Evolutionary conservation across 2,113 vertebrate genomes (phyloP).

Genomic region (Puffinus mauretanicus): DNA sequence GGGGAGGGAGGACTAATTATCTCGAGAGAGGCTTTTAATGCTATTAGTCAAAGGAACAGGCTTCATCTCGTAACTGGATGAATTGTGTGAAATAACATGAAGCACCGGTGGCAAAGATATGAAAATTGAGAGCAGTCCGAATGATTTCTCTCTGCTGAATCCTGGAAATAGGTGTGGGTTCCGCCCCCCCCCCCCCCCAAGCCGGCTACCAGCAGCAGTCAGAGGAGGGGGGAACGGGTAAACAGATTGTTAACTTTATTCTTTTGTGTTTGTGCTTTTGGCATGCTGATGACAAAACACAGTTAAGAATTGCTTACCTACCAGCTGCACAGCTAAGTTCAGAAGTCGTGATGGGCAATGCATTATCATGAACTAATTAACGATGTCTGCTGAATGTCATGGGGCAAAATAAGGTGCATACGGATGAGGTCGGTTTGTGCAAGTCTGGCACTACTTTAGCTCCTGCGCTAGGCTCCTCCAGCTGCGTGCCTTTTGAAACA

Average conservation of each 20-base stretch:
- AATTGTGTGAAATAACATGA: not conserved
- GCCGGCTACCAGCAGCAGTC: not conserved
- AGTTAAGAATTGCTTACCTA: not conserved
- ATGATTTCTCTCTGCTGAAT: not conserved
- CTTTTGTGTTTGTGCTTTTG: constrained; percentile 17
- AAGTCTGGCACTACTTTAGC: not conserved
- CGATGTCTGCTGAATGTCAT: not conserved
- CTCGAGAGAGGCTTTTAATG: not conserved
- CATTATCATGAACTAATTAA: not conserved
- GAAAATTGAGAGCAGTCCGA: not conserved
- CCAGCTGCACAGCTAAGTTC: not conserved
- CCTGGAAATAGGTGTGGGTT: not conserved
- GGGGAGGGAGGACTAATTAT: not conserved
- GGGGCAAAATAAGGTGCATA: not conserved
- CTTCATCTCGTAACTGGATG: not conserved
- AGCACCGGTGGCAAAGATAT: not conserved
- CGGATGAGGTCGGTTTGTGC: not conserved
- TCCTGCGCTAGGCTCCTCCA: not conserved
- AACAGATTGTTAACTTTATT: not conserved
- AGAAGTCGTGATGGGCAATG: not conserved
- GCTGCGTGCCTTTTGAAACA: not conserved
- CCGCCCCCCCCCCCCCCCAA: no score
- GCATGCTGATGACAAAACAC: not conserved
- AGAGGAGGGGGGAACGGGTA: not conserved
- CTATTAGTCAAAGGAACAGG: not conserved